Evolutionary conservation across 2,888 invertebrate genomes (phyloP).

Genomic region (Dicycla oo): DNA sequence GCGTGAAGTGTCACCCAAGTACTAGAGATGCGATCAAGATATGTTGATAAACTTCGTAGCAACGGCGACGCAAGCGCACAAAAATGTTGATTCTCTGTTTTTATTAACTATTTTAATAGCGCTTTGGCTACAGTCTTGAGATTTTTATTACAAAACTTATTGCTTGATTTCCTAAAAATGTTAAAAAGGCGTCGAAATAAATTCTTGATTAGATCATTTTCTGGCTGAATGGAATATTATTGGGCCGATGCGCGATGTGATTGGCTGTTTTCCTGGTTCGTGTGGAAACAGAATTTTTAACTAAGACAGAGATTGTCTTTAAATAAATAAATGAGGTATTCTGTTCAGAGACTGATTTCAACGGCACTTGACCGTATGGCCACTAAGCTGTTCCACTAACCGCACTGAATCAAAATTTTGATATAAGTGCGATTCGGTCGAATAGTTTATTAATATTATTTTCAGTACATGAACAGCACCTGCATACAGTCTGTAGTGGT

Average conservation of each 20-base stretch:
- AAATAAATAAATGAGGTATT: too few relatives aligned
- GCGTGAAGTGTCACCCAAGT: not conserved
- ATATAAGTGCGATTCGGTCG: not conserved
- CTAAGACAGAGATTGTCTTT: not conserved
- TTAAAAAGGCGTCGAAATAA: not conserved
- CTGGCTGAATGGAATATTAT: not conserved
- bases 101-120: conserved; percentile 25
- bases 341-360: too few relatives aligned
- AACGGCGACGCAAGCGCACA: conserved; percentile 17
- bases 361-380: too few relatives aligned
- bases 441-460: not conserved
- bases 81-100: conserved; percentile 38
- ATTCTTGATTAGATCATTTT: conserved; percentile 24
- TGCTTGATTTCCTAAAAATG: conserved; percentile 13
- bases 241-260: not conserved
- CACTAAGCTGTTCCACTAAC: not conserved
- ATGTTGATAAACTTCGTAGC: conserved; percentile 13
- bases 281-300: not conserved
- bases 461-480: not conserved
- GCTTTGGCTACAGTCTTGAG: not conserved
- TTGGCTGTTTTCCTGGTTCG: not conserved
- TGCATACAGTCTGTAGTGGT: not conserved
- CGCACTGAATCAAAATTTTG: not conserved
- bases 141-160: conserved; percentile 25
- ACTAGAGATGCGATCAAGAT: conserved; percentile 19